Conservation (phyloP, 1,140 invertebrate species). For the Drosophila leontia region DNA sequence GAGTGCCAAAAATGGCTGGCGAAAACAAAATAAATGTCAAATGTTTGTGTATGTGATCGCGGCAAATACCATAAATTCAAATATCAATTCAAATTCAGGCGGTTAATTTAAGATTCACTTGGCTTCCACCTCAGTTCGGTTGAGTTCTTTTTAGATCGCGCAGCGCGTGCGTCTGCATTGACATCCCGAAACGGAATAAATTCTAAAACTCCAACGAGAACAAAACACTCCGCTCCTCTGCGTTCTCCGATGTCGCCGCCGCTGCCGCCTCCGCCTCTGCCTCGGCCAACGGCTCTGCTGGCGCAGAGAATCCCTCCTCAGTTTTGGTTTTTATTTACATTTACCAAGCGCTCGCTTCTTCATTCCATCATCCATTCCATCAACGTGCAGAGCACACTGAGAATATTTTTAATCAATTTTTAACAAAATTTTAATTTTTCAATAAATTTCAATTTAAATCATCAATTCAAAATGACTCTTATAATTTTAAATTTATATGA, state of each 20-base stretch:
- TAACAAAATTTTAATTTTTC: too few relatives aligned
- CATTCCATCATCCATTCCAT: slow-evolving; percentile 54
- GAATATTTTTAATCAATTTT: not conserved
- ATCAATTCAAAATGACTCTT: too few relatives aligned
- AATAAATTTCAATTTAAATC: too few relatives aligned
- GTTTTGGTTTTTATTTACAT: slow-evolving; percentile 63
- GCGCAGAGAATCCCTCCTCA: slow-evolving; percentile 72
- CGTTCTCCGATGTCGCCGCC: slow-evolving; percentile 20
- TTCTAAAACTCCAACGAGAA: slow-evolving; percentile 83
- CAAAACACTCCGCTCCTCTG: slow-evolving; percentile 67
- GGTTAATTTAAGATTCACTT: not conserved
- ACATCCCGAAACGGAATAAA: slow-evolving; percentile 84
- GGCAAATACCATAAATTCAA: slow-evolving; percentile 55
- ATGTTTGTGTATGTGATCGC: slow-evolving; percentile 17
- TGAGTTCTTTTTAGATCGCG: slow-evolving; percentile 34
- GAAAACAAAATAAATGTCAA: slow-evolving; percentile 43
- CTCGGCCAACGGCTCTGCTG: slow-evolving; percentile 14
- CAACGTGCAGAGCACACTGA: slow-evolving; percentile 40
- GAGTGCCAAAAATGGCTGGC: slow-evolving; percentile 56
- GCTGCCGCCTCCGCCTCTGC: slow-evolving; percentile 23
- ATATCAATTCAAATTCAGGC: slow-evolving; percentile 35
- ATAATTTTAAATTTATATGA: too few relatives aligned
- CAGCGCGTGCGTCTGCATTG: slow-evolving; percentile 81
- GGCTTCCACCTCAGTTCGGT: slow-evolving; percentile 9
- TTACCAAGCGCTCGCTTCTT: slow-evolving; percentile 58